Base-by-base conservation (phyloP, 2,888 invertebrate species). In the Agrochola circellaris region DNA sequence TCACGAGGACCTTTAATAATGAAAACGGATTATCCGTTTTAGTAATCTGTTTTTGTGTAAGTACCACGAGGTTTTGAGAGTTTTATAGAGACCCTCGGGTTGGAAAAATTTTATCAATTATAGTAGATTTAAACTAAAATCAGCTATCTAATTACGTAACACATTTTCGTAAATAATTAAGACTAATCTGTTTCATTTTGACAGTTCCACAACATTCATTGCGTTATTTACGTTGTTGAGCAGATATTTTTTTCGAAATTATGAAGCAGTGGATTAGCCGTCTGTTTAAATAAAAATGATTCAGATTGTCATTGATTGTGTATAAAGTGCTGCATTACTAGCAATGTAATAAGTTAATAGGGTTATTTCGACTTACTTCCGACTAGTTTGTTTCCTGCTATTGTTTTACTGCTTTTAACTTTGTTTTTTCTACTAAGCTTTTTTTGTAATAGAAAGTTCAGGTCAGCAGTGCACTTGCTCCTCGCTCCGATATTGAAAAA, bases 1-100 rank as follows among this genome's bases (percentile, higher is more conserved):
- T 81, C 58, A 13, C 23, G 17, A 58, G 6, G 30, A n/a, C n/a
- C n/a, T n/a, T n/a, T 54, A 66, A 45, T 34, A 54, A 51, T 67
- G 17, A 34, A 51, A n/a, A 67, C 5, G 34, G 15, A 69, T 38
- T 13, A 26, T 54, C 15, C 15, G 26, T 67, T 54, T 34, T 54
- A 0, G 20, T n/a, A 30, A 42, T 56, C 34, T 34, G 9, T 56
- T 58, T 42, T 60, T 38, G n/a, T 54, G 20, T 34, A n/a, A n/a
- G n/a, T n/a, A 11, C 42, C 17, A 66, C 45, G 17, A 61, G 42
- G 13, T 23, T 26, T 26, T 70, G 17, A 13, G 8, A 42, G 17
- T 45, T 56, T 64, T 17, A 11, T 38, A 20, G 0, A 15, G 45
- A 34, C 6, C 34, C 34, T 38, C 17, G 23, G 2, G 38, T 23